Percentiles rank a stretch among this genome's conserved stretches.
Evolutionary conservation across 2,797 vertebrate genomes (phyloP).

Genomic region (Babyrousa celebensis): DNA sequence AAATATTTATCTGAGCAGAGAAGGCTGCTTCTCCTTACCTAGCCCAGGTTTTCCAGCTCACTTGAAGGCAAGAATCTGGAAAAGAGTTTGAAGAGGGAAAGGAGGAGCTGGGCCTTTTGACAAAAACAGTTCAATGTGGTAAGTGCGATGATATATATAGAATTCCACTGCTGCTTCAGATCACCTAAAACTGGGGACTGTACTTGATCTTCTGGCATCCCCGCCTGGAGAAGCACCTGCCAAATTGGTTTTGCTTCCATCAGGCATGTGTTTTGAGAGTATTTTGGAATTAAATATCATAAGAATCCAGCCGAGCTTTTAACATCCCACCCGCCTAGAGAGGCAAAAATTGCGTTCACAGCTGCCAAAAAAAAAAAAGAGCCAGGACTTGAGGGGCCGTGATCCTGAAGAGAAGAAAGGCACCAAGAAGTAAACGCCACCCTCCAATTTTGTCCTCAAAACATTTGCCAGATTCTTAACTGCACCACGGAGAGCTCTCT

Average conservation of each 20-base stretch:
- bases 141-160: not conserved
- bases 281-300: slow-evolving; percentile 80
- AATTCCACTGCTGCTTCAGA: not conserved
- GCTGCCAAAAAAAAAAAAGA: slow-evolving; percentile 5
- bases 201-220: not conserved
- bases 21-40: not conserved
- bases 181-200: not conserved
- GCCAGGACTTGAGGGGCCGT: not conserved
- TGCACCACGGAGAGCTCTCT: rapidly evolving
- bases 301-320: slow-evolving; percentile 80
- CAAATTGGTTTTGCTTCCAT: slow-evolving; percentile 18
- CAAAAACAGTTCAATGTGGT: not conserved
- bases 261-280: slow-evolving; percentile 59
- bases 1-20: not conserved
- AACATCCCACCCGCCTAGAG: not conserved
- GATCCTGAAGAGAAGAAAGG: slow-evolving; percentile 26
- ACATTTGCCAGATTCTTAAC: slow-evolving; percentile 13
- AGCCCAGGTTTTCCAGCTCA: not conserved
- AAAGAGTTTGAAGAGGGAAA: not conserved
- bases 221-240: slow-evolving; percentile 17
- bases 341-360: not conserved
- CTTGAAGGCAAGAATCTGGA: not conserved
- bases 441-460: slow-evolving; percentile 38
- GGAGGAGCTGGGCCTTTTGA: not conserved
- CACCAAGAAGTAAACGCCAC: not conserved